Evolutionary conservation across 35 echinoderm and acorn worm species (phyloP), one percentile per base, ranked within the genome.

Genomic region (Stichopus chloronotus): DNA sequence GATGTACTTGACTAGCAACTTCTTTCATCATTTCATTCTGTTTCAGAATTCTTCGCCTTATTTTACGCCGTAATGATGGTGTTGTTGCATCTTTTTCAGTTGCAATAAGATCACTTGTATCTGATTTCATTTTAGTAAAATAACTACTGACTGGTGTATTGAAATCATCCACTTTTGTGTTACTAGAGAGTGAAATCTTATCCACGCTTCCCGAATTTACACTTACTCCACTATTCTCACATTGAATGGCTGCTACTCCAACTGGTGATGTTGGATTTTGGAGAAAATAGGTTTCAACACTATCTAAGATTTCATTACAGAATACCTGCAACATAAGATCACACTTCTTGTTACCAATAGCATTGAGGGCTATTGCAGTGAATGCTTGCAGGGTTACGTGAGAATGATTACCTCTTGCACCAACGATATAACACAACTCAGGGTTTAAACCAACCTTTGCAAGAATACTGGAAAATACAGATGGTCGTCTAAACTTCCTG

Each of bases 351-450:
- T 78, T 78, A 19, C 76, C 76, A 78, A 78, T 6, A 8, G 30
- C 76, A 78, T 78, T 78, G 5, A 78, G 19, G 19, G 76, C 76
- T 8, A 20, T 8, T 78, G 76, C 19, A 19, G 76, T 78, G 17
- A 78, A 78, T 78, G 76, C 76, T 19, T 78, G 76, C 19, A 78
- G 76, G 6, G 76, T 78, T 8, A 78, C 30, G 17, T 78, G 76
- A 23, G 76, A 78, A 52, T 78, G 76, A 78, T 8, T 78, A 19
- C 19, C 19, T 52, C 76, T 78, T 8, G 76, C 30, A 6, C 76
- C 76, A 78, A 78, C 76, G 19, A 78, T 78, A 78, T 8, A 78
- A 78, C 6, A 23, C 19, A 78, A 78, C 76, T 78, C 19, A 8
- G 76, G 76, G 30, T 6, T 19, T 19, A 78, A 78, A 8, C 76